phyloP scores from a whole-genome alignment of 2,888 invertebrate species.

The Ellobium chinense region DNA sequence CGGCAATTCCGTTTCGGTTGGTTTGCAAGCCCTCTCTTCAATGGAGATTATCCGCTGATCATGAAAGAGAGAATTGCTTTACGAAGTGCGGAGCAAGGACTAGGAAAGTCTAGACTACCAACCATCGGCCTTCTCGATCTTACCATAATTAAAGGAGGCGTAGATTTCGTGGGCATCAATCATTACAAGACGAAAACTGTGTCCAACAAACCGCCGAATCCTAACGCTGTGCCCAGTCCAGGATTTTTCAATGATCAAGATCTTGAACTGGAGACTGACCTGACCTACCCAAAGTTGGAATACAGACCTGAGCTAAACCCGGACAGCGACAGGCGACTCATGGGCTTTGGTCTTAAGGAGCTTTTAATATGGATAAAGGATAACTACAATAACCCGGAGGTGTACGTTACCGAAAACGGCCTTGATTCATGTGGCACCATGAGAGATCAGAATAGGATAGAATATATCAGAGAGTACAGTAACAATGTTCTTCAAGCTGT shows the following conservation, averaged over 20 bases:
- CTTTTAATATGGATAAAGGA: not conserved
- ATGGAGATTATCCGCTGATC: not conserved
- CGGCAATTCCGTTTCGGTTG: not conserved
- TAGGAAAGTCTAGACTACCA: not conserved
- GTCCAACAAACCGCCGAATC: conserved; percentile 17
- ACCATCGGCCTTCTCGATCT: not conserved
- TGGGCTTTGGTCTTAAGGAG: conserved; percentile 50
- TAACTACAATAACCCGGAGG: conserved; percentile 34
- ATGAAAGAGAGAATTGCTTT: not conserved
- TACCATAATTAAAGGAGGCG: not conserved
- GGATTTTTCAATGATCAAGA: conserved; percentile 48
- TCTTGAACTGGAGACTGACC: conserved; percentile 7
- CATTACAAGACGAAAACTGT: conserved; percentile 82
- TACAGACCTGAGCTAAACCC: conserved; percentile 14
- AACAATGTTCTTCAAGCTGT: conserved; percentile 52
- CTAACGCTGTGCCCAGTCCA: not conserved
- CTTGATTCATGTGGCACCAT: conserved; percentile 66
- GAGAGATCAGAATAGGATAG: conserved; percentile 65
- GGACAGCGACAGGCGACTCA: not conserved
- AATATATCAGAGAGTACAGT: conserved; percentile 57
- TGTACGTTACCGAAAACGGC: conserved; percentile 72
- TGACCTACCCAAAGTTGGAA: conserved; percentile 27
- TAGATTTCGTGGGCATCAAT: conserved; percentile 88
- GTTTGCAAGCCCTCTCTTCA: not conserved
- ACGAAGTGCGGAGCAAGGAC: not conserved